Conservation (phyloP, 2,888 invertebrate genomes). For the Drosophila incognita region DNA sequence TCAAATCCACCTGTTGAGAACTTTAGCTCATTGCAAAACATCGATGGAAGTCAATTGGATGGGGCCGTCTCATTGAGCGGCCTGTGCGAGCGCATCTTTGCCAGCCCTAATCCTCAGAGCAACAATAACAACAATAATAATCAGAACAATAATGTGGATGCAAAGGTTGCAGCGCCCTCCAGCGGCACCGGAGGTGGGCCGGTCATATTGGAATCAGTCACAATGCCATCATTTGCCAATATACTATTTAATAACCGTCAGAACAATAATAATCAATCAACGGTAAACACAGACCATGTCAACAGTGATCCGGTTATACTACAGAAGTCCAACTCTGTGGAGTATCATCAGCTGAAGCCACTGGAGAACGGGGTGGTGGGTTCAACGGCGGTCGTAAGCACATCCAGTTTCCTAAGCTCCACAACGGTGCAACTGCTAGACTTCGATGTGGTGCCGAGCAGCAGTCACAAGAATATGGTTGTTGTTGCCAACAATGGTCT, state of each 20-base stretch:
- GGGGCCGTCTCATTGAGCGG: constrained; percentile 67
- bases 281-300: constrained; percentile 23
- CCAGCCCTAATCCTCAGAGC: constrained; percentile 65
- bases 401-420: constrained; percentile 60
- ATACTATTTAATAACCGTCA: constrained; percentile 55
- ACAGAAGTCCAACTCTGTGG: constrained; percentile 44
- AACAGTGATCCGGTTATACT: constrained; percentile 33
- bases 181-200: constrained; percentile 24
- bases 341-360: constrained; percentile 72
- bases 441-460: constrained; percentile 56
- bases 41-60: constrained; percentile 66
- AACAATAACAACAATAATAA: constrained; percentile 42
- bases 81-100: constrained; percentile 74
- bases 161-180: constrained; percentile 35
- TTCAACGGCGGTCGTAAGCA: constrained; percentile 31
- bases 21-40: constrained; percentile 55
- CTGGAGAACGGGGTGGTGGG: constrained; percentile 28
- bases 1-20: constrained; percentile 39
- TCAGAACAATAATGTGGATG: constrained; percentile 52
- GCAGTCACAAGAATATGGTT: constrained; percentile 36
- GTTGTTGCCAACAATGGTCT: constrained; percentile 27
- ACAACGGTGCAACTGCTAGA: constrained; percentile 62
- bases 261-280: constrained; percentile 13
- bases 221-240: constrained; percentile 72
- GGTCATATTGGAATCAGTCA: constrained; percentile 64